phyloP scores from a whole-genome alignment of 2,113 vertebrate genomes.

The Uria lomvia region DNA sequence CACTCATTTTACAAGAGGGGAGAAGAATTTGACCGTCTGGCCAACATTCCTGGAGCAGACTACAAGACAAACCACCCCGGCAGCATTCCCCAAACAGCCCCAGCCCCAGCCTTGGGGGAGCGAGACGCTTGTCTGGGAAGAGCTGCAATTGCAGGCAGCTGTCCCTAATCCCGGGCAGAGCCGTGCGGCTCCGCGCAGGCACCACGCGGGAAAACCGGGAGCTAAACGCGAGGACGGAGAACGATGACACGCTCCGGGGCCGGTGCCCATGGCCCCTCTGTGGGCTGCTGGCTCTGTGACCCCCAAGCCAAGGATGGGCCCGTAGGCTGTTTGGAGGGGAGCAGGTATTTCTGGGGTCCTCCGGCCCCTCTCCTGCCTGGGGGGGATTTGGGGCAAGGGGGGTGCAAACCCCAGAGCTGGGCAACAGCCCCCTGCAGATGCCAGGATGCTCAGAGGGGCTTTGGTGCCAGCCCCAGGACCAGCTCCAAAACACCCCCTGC shows the following conservation, averaged over 20 bases:
- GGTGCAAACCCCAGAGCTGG: background rate
- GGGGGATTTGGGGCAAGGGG: rapidly evolving
- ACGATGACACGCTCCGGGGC: rapidly evolving
- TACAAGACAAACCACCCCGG: slow-evolving; percentile 69
- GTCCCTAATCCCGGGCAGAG: slow-evolving; percentile 24
- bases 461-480: background rate
- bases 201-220: background rate
- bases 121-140: slow-evolving; percentile 63
- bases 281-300: background rate
- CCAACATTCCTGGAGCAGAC: slow-evolving; percentile 70
- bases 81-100: slow-evolving; percentile 69
- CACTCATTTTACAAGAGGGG: slow-evolving; percentile 68
- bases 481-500: background rate
- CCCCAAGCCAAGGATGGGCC: background rate
- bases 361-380: background rate
- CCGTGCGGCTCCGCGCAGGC: background rate
- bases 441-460: background rate
- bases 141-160: slow-evolving; percentile 59
- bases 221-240: rapidly evolving
- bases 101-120: slow-evolving; percentile 63
- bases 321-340: background rate
- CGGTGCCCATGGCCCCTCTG: rapidly evolving
- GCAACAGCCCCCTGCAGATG: background rate
- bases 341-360: background rate
- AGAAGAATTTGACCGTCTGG: slow-evolving; percentile 73